These are phyloP conservation scores for Paragorgia papillata DNA, from an alignment of 92 coral and sea anemone species.

Conservation along the genomic window DNA sequence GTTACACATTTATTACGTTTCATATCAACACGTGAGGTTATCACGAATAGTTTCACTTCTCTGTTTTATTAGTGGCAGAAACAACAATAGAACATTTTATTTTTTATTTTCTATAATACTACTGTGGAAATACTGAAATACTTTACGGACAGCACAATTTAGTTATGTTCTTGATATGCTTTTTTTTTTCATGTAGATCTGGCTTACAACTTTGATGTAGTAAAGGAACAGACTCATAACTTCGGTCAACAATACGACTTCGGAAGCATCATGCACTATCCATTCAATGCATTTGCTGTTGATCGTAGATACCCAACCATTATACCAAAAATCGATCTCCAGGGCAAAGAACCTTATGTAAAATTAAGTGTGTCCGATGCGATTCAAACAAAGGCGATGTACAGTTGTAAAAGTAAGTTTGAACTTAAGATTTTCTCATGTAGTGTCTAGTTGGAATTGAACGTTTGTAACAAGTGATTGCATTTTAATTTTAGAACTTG, in stretches of 20 bases:
- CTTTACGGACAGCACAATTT: too few species aligned
- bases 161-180: too few species aligned
- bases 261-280: constrained; percentile 74
- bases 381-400: constrained; percentile 67
- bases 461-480: too few species aligned
- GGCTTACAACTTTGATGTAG: background rate
- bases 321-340: constrained; percentile 44
- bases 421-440: background rate
- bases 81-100: too few species aligned
- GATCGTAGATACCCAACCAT: constrained; percentile 63
- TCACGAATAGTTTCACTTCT: too few species aligned
- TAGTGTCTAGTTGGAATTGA: too few species aligned
- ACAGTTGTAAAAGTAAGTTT: constrained; percentile 66
- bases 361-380: constrained; percentile 61
- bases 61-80: too few species aligned
- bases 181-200: background rate
- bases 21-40: too few species aligned
- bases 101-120: too few species aligned
- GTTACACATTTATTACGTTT: too few species aligned
- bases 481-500: too few species aligned
- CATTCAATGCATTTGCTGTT: constrained; percentile 70
- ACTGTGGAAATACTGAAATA: too few species aligned
- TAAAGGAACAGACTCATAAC: background rate
- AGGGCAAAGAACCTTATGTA: constrained; percentile 67
- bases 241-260: constrained; percentile 65